Evolutionary conservation across 1,140 invertebrate genomes (phyloP).

Genomic region (Heliothis subflexa): DNA sequence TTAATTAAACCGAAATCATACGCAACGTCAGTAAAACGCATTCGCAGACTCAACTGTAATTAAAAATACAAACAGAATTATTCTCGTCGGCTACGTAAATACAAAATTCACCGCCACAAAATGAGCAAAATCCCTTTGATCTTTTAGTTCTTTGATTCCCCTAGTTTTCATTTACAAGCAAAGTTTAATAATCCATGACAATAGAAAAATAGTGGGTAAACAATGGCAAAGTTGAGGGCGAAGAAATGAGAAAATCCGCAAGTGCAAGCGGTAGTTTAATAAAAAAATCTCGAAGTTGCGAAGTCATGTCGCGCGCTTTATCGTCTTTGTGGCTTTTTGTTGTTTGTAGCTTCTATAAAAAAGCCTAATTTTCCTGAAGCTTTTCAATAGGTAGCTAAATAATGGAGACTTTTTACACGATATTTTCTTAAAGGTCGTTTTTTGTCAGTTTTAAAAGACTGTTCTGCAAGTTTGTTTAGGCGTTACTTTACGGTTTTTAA

Average conservation of each 20-base stretch:
- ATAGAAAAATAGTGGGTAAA: slow-evolving; percentile 20
- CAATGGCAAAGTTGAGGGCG: slow-evolving; percentile 15
- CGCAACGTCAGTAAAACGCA: slow-evolving; percentile 20
- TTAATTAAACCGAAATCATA: slow-evolving; percentile 37
- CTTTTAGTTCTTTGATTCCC: slow-evolving; percentile 9
- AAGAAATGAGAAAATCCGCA: slow-evolving; percentile 21
- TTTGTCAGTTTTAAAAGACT: slow-evolving; percentile 19
- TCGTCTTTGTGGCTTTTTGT: slow-evolving; percentile 18
- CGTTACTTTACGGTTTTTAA: slow-evolving; percentile 6
- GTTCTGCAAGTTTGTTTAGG: slow-evolving; percentile 15
- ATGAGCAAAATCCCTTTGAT: neutral
- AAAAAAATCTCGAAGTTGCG: slow-evolving; percentile 49
- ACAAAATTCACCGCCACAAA: neutral
- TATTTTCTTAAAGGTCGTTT: slow-evolving; percentile 13
- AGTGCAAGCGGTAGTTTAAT: slow-evolving; percentile 21
- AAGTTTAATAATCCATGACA: slow-evolving; percentile 26
- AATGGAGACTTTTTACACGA: slow-evolving; percentile 17
- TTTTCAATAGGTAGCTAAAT: slow-evolving; percentile 35
- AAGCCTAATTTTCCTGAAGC: slow-evolving; percentile 38
- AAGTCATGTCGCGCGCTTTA: slow-evolving; percentile 45
- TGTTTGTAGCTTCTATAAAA: slow-evolving; percentile 47
- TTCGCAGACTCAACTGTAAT: slow-evolving; percentile 1
- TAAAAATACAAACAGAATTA: slow-evolving; percentile 30
- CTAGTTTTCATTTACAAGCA: slow-evolving; percentile 27
- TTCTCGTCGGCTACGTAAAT: neutral